Evolutionary conservation across 2,888 invertebrate species (phyloP).

Genomic region (Auanema freiburgensis): DNA sequence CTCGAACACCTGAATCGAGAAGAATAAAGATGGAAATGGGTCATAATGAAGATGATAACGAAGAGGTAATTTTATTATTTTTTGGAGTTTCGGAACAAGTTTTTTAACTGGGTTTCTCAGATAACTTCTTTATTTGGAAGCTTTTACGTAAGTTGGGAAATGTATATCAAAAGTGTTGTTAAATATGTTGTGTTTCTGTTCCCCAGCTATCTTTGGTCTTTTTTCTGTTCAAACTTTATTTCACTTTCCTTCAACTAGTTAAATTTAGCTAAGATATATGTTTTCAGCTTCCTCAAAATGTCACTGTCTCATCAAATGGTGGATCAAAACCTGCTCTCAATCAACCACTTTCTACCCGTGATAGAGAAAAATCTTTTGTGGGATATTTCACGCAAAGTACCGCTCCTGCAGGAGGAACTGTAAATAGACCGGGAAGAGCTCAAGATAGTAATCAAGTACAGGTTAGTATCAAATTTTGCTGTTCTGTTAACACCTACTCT

Average conservation of each 20-base stretch:
- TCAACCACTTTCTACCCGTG: slow-evolving; percentile 44
- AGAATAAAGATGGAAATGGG: slow-evolving; percentile 8
- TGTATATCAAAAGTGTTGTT: not conserved
- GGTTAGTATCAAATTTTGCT: slow-evolving; percentile 10
- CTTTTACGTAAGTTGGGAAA: slow-evolving; percentile 61
- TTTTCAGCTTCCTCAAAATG: slow-evolving; percentile 17
- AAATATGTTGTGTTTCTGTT: slow-evolving; percentile 6
- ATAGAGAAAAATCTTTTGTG: slow-evolving; percentile 86
- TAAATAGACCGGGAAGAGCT: slow-evolving; percentile 62
- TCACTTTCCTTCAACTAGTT: not conserved
- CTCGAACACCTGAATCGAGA: slow-evolving; percentile 39
- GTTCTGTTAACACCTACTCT: not conserved
- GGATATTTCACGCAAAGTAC: slow-evolving; percentile 77
- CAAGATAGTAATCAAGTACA: slow-evolving; percentile 48
- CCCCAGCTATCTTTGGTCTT: not conserved
- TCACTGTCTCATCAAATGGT: slow-evolving; percentile 3
- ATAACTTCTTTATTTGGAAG: slow-evolving; percentile 62
- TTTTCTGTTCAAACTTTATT: not conserved
- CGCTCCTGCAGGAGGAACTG: slow-evolving; percentile 50
- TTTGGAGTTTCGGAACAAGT: not conserved
- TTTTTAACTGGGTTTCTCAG: slow-evolving; percentile 25
- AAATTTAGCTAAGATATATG: not conserved
- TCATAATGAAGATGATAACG: no score
- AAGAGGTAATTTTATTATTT: not conserved
- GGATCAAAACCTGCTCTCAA: slow-evolving; percentile 20